Base-by-base conservation (phyloP, 2,113 vertebrate genomes). In the Myotis yumanensis region DNA sequence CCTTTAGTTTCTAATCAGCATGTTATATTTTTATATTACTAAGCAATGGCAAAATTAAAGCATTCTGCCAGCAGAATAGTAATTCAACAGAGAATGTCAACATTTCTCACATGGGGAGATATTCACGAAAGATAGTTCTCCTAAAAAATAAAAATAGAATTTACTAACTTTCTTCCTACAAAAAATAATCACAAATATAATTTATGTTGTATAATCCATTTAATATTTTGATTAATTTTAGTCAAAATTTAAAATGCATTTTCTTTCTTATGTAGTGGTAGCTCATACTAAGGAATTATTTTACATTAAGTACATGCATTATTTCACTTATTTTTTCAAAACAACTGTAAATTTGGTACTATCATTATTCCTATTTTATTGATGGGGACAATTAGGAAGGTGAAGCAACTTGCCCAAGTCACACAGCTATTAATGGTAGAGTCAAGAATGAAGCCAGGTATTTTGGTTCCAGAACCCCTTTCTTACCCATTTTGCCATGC, bases 51-150 rank as follows among this genome's bases (percentile, higher is more conserved):
- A 72, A 85, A 89, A 89, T 77, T 79, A 30, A 83, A 94, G 8
- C 90, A 66, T 73, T 93, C 46, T 90, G 40, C 14, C 7, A 90
- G 66, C 5, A 90, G 59, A 75, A n/a, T 14, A 82, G 46, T 96
- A 96, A 94, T 97, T 97, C 93, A 89, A 97, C 59, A 95, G 96
- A 40, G 52, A 87, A 84, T 88, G 48, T 80, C 51, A 96, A 62
- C 92, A 90, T 69, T 54, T 86, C 43, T 88, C 72, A 86, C 57
- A 83, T 84, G 71, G 28, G 0, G 40, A 62, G 15, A 48, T 84
- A 90, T 66, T 87, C 59, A 72, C 66, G 35, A 77, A 96, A 90
- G 28, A 86, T 88, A 95, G 54, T 37, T 83, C 62, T 83, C 40
- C 10, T 25, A 52, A 20, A 93, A 28, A 96, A 96, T 48, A 43